These are phyloP conservation scores for Calcarius lapponicus DNA, from an alignment of 2,797 vertebrate species.

Conservation along the genomic window DNA sequence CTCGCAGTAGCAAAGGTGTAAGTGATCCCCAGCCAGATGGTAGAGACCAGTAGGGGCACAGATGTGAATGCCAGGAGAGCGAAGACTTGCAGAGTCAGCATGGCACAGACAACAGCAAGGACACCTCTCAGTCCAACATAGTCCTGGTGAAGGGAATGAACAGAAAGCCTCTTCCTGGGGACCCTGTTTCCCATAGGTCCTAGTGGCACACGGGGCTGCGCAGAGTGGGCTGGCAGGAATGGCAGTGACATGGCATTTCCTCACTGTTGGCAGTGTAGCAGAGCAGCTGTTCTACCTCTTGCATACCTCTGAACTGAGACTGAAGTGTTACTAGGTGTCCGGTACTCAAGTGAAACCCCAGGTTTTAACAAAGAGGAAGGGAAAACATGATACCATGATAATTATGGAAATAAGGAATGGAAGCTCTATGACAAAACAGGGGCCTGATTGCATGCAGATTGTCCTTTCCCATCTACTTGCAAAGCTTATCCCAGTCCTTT, in stretches of 20 bases:
- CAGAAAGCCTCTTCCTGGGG: not conserved
- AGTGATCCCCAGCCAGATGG: slow-evolving; percentile 83
- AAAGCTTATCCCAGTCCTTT: not conserved
- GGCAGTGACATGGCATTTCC: not conserved
- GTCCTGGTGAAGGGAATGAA: slow-evolving; percentile 70
- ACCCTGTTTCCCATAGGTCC: not conserved
- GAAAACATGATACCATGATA: not conserved
- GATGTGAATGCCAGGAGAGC: slow-evolving; percentile 83
- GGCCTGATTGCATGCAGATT: not conserved
- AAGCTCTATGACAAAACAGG: not conserved
- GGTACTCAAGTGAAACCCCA: not conserved
- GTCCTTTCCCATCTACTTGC: not conserved
- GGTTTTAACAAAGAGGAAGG: not conserved
- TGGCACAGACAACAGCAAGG: slow-evolving; percentile 76
- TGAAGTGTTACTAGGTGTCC: not conserved
- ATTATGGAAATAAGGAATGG: not conserved
- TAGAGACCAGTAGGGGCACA: slow-evolving; percentile 81
- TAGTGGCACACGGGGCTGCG: accelerated
- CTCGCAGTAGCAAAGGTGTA: slow-evolving; percentile 86
- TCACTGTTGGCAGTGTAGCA: not conserved
- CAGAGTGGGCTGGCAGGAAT: not conserved
- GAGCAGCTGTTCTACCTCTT: not conserved
- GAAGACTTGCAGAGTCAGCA: slow-evolving; percentile 82
- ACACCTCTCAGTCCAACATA: slow-evolving; percentile 79
- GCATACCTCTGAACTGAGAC: not conserved